Evolutionary conservation across 2,888 invertebrate species (phyloP), one percentile per base, ranked within the genome.

Genomic region (Campoletis raptor): DNA sequence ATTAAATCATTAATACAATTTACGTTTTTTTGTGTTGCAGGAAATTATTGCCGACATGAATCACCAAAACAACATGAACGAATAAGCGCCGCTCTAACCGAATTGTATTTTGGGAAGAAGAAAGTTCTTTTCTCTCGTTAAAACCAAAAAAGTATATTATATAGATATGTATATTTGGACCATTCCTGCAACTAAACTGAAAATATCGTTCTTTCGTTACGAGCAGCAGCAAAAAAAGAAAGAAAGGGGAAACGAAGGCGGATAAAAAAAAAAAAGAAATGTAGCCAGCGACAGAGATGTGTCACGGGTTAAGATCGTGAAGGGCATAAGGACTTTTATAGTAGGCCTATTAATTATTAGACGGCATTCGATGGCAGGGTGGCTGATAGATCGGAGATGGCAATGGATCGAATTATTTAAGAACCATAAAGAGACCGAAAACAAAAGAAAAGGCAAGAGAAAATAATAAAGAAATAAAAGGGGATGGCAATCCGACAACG

Each of bases 111-210:
- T 94, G 93, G 93, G 92, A 94, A 94, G 93, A 93, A 94, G 93
- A 94, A 94, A 92, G 91, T 94, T 94, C 90, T 94, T 94, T 94
- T 94, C 92, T 94, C 93, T 94, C 94, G 93, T 94, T 94, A 94
- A 94, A 94, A 94, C 94, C 94, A 94, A 94, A 94, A 93, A 93
- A 93, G 91, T 93, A 94, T 94, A 94, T 94, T 93, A 93, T 93
- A 94, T 94, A 94, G 93, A 93, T 94, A 94, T 94, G 93, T 93
- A 94, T 93, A 94, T 94, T 94, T 93, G 94, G 94, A 94, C 93
- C 94, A 94, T 94, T 94, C 93, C 94, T 94, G 91, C 93, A 93
- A 94, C 91, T 91, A 93, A 94, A 92, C 92, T 90, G 92, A 93
- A 93, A 93, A 93, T 91, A 92, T 92, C 91, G 92, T 93, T 93